These are phyloP conservation scores for Catotricha subobsoleta DNA, from an alignment of 2,888 invertebrate genomes.

Conservation along the genomic window DNA sequence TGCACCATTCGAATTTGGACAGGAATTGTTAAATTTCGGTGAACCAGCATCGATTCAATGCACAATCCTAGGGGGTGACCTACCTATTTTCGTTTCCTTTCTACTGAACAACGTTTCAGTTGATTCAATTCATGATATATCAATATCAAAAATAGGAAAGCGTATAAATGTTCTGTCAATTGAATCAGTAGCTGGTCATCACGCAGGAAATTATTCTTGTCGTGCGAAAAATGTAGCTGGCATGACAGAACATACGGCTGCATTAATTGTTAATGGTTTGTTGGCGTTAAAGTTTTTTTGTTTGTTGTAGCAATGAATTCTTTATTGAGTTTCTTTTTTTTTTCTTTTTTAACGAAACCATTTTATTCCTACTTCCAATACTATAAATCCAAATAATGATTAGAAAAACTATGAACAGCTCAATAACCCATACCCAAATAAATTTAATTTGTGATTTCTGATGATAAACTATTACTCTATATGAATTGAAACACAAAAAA, in stretches of 20 bases:
- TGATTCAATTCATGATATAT: constrained; percentile 33
- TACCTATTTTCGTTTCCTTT: constrained; percentile 54
- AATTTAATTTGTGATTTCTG: too few relatives aligned
- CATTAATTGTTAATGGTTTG: constrained; percentile 2
- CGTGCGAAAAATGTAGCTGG: constrained; percentile 39
- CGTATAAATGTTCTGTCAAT: constrained; percentile 43
- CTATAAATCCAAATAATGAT: too few relatives aligned
- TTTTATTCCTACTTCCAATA: not conserved
- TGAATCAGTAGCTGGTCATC: constrained; percentile 35
- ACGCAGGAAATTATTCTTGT: constrained; percentile 42
- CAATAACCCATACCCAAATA: too few relatives aligned
- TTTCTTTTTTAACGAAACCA: not conserved
- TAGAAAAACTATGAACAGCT: too few relatives aligned
- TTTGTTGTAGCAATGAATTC: too few relatives aligned
- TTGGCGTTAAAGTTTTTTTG: too few relatives aligned
- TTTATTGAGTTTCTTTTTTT: not conserved
- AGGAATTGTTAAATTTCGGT: constrained; percentile 40
- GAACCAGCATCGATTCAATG: constrained; percentile 52
- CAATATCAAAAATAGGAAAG: constrained; percentile 34
- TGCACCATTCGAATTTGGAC: constrained; percentile 44
- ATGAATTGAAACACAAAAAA: too few relatives aligned
- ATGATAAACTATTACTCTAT: too few relatives aligned
- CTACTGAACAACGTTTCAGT: constrained; percentile 27
- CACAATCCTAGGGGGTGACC: constrained; percentile 55
- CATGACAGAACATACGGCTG: not conserved